Evolutionary conservation across 2,113 vertebrate species (phyloP), one percentile per base, ranked within the genome.

Genomic region (Tenebrosternarchus preto): DNA sequence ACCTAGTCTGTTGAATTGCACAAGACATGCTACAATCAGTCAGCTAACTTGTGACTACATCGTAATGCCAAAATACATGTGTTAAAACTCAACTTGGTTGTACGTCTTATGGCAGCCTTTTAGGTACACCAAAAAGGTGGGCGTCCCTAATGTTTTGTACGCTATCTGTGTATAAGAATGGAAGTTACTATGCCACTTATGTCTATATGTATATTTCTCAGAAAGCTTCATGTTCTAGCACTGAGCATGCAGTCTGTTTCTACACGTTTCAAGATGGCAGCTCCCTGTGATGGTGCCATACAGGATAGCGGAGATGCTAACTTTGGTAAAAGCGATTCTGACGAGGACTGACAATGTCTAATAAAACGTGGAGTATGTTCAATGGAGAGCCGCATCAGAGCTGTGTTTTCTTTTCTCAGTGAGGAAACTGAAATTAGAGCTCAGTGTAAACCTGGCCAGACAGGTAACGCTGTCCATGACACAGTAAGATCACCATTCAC

Each of bases 191-290:
- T 1, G 57, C 61, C 57, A 27, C 22, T 19, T 50, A 31, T 31
- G 74, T 19, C 16, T 6, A 29, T 31, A 76, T 76, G 59, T 64
- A 53, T 76, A 50, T 31, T 77, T 77, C 50, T n/a, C 19, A 1
- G 75, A 77, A 39, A 67, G 43, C 43, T 15, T 50, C 55, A 63
- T 72, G 77, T 72, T 80, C 68, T 55, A 73, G 31, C n/a, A 53
- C 60, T 55, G 78, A 73, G 69, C 78, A 80, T 73, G 59, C 68
- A 73, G 43, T 22, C 53, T 24, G 17, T 64, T 61, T 59, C 31
- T n/a, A 27, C 25, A 36, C 7, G 29, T 72, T 61, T 59, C 5
- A 4, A 43, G 25, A 78, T n/a, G 63, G 5, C 11, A 17, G 25
- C 75, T 33, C 61, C 15, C 33, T 57, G 24, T 46, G 66, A 59